Evolutionary conservation across 2,888 invertebrate genomes (phyloP).

Genomic region (Mechanitis mazaeus): DNA sequence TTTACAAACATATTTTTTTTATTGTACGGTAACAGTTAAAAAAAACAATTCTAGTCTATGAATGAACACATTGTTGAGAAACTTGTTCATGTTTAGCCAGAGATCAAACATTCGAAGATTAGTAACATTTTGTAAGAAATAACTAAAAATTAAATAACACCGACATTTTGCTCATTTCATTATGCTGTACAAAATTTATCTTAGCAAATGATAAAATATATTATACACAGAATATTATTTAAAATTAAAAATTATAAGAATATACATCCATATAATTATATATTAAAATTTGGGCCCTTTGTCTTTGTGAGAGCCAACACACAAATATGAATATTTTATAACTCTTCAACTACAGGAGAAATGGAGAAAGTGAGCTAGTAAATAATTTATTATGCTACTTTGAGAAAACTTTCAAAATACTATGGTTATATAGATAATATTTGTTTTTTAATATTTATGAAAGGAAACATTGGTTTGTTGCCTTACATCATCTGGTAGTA

Average conservation of each 20-base stretch:
- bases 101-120: background rate
- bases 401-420: background rate
- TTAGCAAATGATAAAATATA: background rate
- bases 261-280: constrained; percentile 1
- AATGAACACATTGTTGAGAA: background rate
- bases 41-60: too few relatives aligned
- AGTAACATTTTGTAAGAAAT: background rate
- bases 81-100: background rate
- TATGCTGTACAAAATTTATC: background rate
- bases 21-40: too few relatives aligned
- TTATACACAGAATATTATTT: background rate
- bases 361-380: background rate
- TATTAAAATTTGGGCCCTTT: background rate
- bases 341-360: background rate
- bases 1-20: background rate
- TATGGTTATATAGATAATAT: constrained; percentile 1
- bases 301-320: too few relatives aligned
- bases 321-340: background rate
- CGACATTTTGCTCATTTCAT: background rate
- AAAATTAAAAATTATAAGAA: background rate
- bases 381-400: background rate
- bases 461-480: constrained; percentile 8
- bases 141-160: constrained; percentile 11
- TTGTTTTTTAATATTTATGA: too few relatives aligned
- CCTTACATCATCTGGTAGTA: background rate